Base-by-base conservation (phyloP, 2,113 vertebrate species). In the Leptodactylus fuscus region DNA sequence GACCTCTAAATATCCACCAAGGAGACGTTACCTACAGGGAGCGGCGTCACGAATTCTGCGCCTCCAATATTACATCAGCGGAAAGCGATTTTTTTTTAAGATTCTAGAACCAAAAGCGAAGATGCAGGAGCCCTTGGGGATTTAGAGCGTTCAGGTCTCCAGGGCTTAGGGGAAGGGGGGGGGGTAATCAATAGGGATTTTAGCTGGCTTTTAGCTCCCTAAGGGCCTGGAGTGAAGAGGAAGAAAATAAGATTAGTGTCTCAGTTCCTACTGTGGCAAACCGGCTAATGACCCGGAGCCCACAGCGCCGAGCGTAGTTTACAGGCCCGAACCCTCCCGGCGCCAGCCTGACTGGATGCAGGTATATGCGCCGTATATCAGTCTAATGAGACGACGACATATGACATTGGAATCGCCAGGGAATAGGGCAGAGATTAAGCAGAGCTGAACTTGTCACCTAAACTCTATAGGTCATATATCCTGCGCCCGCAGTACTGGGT, bases 121-220 rank as follows among this genome's bases (percentile, higher is more conserved):
- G 24, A 15, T 1, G n/a, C 5, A 1, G 27, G n/a, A n/a, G n/a
- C n/a, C n/a, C n/a, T n/a, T n/a, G n/a, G n/a, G n/a, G n/a, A n/a
- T n/a, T n/a, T n/a, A n/a, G n/a, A n/a, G n/a, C n/a, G n/a, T n/a
- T n/a, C n/a, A n/a, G n/a, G n/a, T n/a, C n/a, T n/a, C n/a, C n/a
- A n/a, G n/a, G n/a, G n/a, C n/a, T n/a, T n/a, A n/a, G n/a, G n/a
- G n/a, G n/a, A n/a, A n/a, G n/a, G n/a, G n/a, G n/a, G n/a, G 74
- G 75, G 48, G 44, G 75, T 41, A 85, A 85, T 85, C 83, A 41
- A 85, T 78, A 36, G 38, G 53, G 83, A 65, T 77, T 78, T 81
- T 78, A 34, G 4, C 22, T 73, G 49, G 49, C 48, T 73, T 36
- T 24, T 58, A 15, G 15, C 55, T 84, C 71, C 55, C 58, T 34